These are phyloP conservation scores for Pseudomugil tenellus DNA, from an alignment of 2,797 vertebrate species.

Conservation along the genomic window DNA sequence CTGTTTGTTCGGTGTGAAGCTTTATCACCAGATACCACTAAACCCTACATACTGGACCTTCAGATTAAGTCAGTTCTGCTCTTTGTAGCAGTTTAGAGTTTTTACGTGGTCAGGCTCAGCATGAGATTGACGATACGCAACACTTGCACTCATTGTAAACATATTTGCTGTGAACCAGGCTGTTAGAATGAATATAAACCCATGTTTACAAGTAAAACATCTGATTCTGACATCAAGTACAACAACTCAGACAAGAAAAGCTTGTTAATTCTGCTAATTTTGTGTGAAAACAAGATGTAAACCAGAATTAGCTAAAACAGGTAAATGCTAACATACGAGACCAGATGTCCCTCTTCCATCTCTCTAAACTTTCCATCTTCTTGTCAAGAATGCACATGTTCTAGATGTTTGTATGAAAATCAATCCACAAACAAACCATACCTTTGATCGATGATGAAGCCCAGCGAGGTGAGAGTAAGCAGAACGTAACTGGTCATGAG, in stretches of 20 bases:
- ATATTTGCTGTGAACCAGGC: background rate
- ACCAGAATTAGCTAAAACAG: background rate
- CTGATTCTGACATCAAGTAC: no score
- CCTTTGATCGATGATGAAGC: constrained; percentile 90
- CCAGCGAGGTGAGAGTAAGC: constrained; percentile 88
- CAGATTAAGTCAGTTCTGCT: background rate
- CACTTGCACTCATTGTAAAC: background rate
- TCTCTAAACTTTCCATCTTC: background rate
- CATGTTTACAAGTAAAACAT: no score
- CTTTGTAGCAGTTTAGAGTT: background rate
- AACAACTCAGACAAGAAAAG: no score
- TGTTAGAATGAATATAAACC: background rate
- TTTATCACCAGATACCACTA: no score
- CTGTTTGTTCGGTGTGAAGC: no score
- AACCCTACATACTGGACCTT: no score
- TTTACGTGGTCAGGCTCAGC: no score
- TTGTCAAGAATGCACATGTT: background rate
- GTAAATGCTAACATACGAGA: background rate
- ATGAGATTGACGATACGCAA: no score
- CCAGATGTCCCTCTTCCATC: background rate
- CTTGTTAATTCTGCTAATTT: background rate
- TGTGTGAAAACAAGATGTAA: background rate
- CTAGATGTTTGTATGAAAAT: background rate
- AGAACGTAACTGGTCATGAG: constrained; percentile 85
- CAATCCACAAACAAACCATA: constrained; percentile 43